These are phyloP conservation scores for Bombus haemorrhoidalis DNA, from an alignment of 1,140 invertebrate species.

Conservation along the genomic window DNA sequence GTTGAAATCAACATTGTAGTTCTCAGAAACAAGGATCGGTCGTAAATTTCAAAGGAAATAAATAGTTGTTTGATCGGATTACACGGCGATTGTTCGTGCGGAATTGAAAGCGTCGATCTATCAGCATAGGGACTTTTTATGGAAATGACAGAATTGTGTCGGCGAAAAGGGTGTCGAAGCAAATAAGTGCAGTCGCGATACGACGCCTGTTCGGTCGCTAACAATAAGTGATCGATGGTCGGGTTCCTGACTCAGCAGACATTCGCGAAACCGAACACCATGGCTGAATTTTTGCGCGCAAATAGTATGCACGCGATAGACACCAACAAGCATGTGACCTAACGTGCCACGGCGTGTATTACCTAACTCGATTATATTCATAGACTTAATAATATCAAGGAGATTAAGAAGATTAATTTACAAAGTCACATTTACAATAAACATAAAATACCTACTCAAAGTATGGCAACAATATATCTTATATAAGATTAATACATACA, in stretches of 20 bases:
- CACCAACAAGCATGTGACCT: conserved; percentile 32
- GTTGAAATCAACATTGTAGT: no score
- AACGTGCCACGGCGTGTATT: conserved; percentile 40
- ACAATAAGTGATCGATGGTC: conserved; percentile 64
- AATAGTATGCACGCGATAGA: conserved; percentile 46
- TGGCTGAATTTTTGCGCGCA: conserved; percentile 41
- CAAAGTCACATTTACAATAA: neutral
- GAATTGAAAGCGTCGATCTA: conserved; percentile 46
- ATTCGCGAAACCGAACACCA: conserved; percentile 63
- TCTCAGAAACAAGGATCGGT: no score
- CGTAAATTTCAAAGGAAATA: neutral
- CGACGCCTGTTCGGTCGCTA: conserved; percentile 56
- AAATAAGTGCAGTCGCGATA: conserved; percentile 65
- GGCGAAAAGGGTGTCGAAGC: conserved; percentile 62
- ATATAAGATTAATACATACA: no score
- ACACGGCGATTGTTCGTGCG: conserved; percentile 23
- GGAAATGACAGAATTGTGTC: conserved; percentile 64
- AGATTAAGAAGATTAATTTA: neutral
- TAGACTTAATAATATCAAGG: neutral
- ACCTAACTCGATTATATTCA: conserved; percentile 19
- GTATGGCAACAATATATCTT: no score
- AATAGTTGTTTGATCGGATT: conserved; percentile 1
- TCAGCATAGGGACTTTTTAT: conserved; percentile 52
- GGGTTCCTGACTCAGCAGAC: conserved; percentile 58
- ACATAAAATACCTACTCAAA: no score